phyloP scores from a whole-genome alignment of 2,888 invertebrate species.

The Lepetodrilus schrolli region DNA sequence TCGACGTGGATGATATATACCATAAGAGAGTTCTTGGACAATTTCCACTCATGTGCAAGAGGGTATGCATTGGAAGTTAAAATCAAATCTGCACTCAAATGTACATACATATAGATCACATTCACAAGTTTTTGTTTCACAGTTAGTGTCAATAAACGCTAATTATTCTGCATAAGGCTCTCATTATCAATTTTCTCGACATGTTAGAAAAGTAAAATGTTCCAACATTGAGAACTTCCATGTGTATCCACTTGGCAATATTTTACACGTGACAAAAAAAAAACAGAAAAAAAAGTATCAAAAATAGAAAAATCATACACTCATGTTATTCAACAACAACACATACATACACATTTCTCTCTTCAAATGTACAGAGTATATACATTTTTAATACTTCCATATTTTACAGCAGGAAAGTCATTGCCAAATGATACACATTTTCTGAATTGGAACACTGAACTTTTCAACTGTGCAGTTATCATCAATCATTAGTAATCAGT shows the following conservation, averaged over 20 bases:
- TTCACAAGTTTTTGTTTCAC: background rate
- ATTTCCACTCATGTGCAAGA: slow-evolving; percentile 12
- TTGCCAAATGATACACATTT: no score
- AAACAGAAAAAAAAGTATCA: slow-evolving; percentile 10
- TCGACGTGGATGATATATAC: no score
- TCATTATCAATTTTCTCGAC: no score
- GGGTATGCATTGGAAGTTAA: no score
- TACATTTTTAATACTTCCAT: background rate
- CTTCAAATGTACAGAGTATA: slow-evolving; percentile 10
- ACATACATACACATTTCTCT: slow-evolving; percentile 10
- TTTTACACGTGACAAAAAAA: background rate
- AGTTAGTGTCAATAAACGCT: background rate
- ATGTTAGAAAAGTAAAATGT: no score
- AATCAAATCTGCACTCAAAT: background rate
- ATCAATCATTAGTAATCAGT: no score
- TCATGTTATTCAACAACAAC: background rate
- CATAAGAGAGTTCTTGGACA: background rate
- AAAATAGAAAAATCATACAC: slow-evolving; percentile 19
- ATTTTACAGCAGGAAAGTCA: background rate
- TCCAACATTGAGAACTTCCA: background rate
- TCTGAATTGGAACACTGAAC: no score
- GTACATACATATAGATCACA: background rate
- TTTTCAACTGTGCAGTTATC: no score
- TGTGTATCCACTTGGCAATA: no score
- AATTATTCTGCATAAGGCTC: no score